These are phyloP conservation scores for Caenorhabditis latens DNA, from an alignment of 1,140 invertebrate genomes.

Conservation along the genomic window DNA sequence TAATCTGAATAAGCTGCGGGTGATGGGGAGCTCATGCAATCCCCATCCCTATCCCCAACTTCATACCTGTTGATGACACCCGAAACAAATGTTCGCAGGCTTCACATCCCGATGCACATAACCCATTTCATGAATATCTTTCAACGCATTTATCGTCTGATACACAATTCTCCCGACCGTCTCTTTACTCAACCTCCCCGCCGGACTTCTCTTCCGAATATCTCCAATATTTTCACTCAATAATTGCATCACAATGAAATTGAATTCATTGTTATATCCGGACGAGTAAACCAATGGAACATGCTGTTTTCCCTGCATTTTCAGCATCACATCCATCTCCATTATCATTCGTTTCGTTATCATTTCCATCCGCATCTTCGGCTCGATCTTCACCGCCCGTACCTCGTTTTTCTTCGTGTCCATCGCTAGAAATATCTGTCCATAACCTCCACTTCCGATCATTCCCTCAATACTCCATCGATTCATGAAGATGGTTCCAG, in stretches of 20 bases:
- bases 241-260: conserved; percentile 80
- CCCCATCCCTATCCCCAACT: too few relatives aligned
- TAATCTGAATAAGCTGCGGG: too few relatives aligned
- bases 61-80: not conserved
- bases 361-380: conserved; percentile 80
- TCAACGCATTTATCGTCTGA: conserved; percentile 83
- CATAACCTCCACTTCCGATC: conserved; percentile 55
- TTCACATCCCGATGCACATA: conserved; percentile 99
- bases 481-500: conserved; percentile 45
- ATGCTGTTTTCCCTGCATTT: conserved; percentile 41
- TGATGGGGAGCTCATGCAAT: too few relatives aligned
- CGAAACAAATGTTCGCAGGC: conserved; percentile 80
- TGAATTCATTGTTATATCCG: conserved; percentile 61
- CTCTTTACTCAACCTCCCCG: conserved; percentile 93
- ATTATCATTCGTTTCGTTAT: conserved; percentile 56
- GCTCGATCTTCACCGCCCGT: conserved; percentile 81
- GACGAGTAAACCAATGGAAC: conserved; percentile 61
- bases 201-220: conserved; percentile 87
- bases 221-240: conserved; percentile 97
- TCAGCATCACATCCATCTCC: conserved; percentile 43
- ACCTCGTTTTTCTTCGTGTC: conserved; percentile 8
- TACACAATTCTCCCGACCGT: conserved; percentile 93
- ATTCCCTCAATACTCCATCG: conserved; percentile 78
- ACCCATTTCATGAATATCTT: conserved; percentile 65
- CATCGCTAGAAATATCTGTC: conserved; percentile 48